A percentile compares a stretch with the other conserved stretches of the same genome.
phyloP scores from a whole-genome alignment of 2,113 vertebrate species.

The Cinclus mexicanus region DNA sequence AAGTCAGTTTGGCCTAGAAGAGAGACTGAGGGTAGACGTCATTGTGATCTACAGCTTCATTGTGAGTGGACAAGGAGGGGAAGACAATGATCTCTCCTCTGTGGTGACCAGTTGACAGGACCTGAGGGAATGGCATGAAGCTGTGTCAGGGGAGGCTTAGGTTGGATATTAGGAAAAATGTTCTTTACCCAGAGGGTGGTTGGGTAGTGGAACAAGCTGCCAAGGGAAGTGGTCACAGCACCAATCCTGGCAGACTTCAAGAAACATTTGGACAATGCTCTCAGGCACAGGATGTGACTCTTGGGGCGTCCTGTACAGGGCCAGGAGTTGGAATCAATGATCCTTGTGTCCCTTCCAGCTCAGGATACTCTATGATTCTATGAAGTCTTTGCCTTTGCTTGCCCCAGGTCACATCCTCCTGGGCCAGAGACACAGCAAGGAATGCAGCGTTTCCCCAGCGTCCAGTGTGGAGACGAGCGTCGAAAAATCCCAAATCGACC shows the following conservation, averaged over 20 bases:
- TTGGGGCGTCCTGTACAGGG: neutral
- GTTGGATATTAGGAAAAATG: neutral
- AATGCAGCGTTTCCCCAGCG: neutral
- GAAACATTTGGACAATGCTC: accelerated
- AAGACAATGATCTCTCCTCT: neutral
- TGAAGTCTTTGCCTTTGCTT: neutral
- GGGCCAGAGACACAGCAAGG: neutral
- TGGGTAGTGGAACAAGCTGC: neutral
- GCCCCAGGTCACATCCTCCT: neutral
- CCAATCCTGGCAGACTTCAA: neutral
- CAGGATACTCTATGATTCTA: neutral
- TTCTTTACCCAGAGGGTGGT: neutral
- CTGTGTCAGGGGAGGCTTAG: neutral
- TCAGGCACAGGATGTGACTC: neutral
- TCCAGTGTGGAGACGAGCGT: accelerated
- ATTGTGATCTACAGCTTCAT: neutral
- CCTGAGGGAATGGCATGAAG: neutral
- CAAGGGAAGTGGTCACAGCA: neutral
- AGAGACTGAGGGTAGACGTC: neutral
- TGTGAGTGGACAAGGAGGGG: neutral
- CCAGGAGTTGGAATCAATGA: neutral
- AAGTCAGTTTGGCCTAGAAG: neutral
- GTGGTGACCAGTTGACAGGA: neutral
- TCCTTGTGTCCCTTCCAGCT: neutral
- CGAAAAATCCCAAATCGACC: neutral